Conservation (phyloP, 2,888 invertebrate genomes). For the Lasius platythorax region DNA sequence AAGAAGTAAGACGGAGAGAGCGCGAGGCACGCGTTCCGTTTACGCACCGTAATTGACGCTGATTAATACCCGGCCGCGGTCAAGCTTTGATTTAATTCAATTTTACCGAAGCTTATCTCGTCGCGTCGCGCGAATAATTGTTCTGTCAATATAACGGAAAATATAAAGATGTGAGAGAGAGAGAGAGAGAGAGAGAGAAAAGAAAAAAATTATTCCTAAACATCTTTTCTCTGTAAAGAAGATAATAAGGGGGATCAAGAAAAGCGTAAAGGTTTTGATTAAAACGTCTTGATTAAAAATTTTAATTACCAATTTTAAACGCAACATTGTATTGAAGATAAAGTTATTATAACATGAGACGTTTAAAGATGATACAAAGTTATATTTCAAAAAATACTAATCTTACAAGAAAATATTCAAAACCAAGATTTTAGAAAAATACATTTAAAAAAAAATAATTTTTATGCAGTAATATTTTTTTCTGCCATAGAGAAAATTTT, state of each 20-base stretch:
- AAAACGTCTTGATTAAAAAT: background rate
- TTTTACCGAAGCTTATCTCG: slow-evolving; percentile 67
- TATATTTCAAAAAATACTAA: background rate
- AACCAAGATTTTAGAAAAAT: background rate
- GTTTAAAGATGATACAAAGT: background rate
- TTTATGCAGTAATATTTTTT: background rate
- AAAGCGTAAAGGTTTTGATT: slow-evolving; percentile 2
- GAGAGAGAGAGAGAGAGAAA: background rate
- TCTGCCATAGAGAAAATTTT: background rate
- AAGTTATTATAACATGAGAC: background rate
- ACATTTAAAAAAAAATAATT: background rate
- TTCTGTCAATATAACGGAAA: slow-evolving; percentile 21
- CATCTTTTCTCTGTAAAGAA: background rate
- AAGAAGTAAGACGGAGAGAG: slow-evolving; percentile 29
- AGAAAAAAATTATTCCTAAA: background rate
- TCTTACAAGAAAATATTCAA: background rate
- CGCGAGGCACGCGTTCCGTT: slow-evolving; percentile 63
- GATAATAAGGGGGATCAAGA: background rate
- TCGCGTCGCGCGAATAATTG: slow-evolving; percentile 24
- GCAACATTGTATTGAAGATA: background rate
- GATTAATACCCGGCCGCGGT: slow-evolving; percentile 62
- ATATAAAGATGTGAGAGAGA: background rate
- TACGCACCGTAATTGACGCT: slow-evolving; percentile 68
- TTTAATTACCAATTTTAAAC: background rate
- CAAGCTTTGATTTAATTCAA: slow-evolving; percentile 77